Evolutionary conservation across 1,140 invertebrate genomes (phyloP).

Genomic region (Lasioglossum albipes): DNA sequence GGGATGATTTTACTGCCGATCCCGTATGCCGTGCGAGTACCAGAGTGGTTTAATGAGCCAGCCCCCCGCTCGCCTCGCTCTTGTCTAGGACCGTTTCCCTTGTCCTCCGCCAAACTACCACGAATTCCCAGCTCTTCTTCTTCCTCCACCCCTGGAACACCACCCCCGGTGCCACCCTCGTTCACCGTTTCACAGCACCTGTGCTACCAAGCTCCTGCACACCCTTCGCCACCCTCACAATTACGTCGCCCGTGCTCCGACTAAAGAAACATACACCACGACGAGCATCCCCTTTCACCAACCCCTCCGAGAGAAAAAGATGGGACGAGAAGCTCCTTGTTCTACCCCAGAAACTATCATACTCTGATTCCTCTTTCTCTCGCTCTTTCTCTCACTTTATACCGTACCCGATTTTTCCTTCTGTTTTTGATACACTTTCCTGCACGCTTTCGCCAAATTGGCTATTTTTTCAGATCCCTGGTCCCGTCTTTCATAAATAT

Average conservation of each 20-base stretch:
- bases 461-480: background rate
- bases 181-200: conserved; percentile 46
- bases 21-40: conserved; percentile 71
- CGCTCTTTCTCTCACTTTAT: background rate
- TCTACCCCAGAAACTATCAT: conserved; percentile 29
- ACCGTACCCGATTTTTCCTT: background rate
- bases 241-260: conserved; percentile 79
- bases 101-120: conserved; percentile 56
- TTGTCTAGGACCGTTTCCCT: conserved; percentile 30
- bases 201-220: conserved; percentile 52
- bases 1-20: conserved; percentile 76
- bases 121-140: conserved; percentile 55
- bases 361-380: conserved; percentile 17
- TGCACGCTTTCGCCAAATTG: conserved; percentile 17
- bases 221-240: conserved; percentile 74
- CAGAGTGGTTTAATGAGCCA: conserved; percentile 75
- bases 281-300: conserved; percentile 46
- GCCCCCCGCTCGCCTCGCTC: conserved; percentile 24
- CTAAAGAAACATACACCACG: conserved; percentile 74
- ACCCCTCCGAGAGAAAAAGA: conserved; percentile 8
- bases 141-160: conserved; percentile 29
- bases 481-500: background rate
- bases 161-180: conserved; percentile 26
- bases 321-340: background rate
- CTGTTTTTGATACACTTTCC: background rate